Percentiles rank a stretch among this genome's conserved stretches.
Conservation (phyloP, 2,113 vertebrate species). For the Erythrolamprus reginae region DNA sequence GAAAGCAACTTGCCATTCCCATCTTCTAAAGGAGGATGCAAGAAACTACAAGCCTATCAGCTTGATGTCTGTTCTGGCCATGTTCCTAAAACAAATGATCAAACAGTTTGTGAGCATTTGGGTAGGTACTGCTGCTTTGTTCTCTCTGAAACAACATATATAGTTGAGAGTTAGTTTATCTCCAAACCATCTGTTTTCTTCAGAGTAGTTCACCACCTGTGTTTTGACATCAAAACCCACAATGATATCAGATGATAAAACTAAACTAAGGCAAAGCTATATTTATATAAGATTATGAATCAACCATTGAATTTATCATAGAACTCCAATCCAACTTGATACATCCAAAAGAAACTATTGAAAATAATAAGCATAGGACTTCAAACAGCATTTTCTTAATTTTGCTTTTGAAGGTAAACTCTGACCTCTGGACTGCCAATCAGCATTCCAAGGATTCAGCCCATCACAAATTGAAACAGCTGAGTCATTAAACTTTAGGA, state of each 20-base stretch:
- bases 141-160: not conserved
- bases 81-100: not conserved
- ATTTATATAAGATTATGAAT: not conserved
- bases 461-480: slow-evolving; percentile 61
- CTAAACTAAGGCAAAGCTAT: not conserved
- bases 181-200: not conserved
- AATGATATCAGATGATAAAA: not conserved
- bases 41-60: not conserved
- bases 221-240: not conserved
- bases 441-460: slow-evolving; percentile 62
- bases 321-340: not conserved
- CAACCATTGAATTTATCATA: not conserved
- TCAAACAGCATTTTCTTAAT: slow-evolving; percentile 29
- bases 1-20: not conserved
- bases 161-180: not conserved
- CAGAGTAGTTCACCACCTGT: not conserved
- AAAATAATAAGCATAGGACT: slow-evolving; percentile 3
- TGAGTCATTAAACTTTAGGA: slow-evolving; percentile 69
- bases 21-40: not conserved
- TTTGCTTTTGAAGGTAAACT: slow-evolving; percentile 47
- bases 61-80: not conserved
- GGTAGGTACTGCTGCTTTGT: not conserved
- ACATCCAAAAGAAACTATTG: not conserved
- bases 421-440: slow-evolving; percentile 66
- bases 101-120: not conserved